Evolutionary conservation across 92 coral and sea anemone genomes (phyloP).

Genomic region (Parazoanthus swiftii): DNA sequence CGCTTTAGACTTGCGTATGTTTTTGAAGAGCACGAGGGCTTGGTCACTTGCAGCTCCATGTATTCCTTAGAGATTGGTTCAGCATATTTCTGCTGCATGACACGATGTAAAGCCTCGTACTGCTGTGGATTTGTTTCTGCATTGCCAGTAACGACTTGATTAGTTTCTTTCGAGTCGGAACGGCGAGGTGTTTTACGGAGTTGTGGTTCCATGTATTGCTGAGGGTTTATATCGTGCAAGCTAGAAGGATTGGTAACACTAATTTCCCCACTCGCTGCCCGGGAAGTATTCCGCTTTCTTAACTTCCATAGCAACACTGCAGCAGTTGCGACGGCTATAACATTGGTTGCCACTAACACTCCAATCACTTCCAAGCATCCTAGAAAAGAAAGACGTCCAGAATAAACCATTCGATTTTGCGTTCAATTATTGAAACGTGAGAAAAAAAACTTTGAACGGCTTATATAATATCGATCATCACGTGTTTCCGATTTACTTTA

Average conservation of each 20-base stretch:
- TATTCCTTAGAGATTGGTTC: neutral
- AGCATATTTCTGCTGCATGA: neutral
- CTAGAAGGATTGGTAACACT: neutral
- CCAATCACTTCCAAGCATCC: neutral
- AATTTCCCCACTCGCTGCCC: neutral
- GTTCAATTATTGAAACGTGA: neutral
- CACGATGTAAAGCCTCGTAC: neutral
- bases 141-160: neutral
- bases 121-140: neutral
- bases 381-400: neutral
- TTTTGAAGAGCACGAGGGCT: neutral
- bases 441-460: neutral
- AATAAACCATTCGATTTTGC: no score
- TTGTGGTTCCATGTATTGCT: neutral
- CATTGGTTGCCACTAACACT: neutral
- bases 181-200: neutral
- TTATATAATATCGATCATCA: no score
- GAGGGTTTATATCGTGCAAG: neutral
- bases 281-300: neutral
- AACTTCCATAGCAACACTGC: neutral
- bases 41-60: neutral
- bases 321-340: neutral
- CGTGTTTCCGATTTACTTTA: no score
- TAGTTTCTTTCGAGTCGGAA: neutral
- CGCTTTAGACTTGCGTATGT: neutral